Evolutionary conservation across 2,113 vertebrate species (phyloP), one percentile per base, ranked within the genome.

Genomic region (Cyanoramphus novaezelandiae): DNA sequence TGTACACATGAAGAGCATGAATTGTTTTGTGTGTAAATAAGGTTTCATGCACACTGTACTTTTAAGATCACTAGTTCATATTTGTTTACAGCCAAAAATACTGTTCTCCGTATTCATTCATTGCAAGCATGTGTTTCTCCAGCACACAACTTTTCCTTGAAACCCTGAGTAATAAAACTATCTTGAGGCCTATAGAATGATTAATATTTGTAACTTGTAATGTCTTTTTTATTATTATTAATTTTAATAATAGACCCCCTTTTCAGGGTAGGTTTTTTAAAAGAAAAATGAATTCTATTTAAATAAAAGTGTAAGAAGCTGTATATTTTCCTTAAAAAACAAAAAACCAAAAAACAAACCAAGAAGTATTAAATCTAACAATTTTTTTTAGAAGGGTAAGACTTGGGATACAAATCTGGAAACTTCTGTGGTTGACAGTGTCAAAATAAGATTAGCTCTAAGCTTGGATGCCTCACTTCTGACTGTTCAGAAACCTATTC

Each of bases 251-350:
- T 93, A 92, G 70, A 71, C 41, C 43, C 53, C 65, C 81, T 72
- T 87, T 47, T 47, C 62, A 64, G 86, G 83, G 85, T 95, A 78
- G 16, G 7, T 68, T 96, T 98, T 97, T 97, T 97, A 57, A 84
- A 86, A 92, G 67, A 96, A 97, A 90, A 77, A 39, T 44, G 7
- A 82, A 87, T 87, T 98, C 44, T 97, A 98, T 98, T 98, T 98
- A 97, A 98, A 77, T 75, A 49, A 88, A 95, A 97, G 75, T 93
- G 78, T 95, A 93, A 96, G 91, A 95, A 97, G 87, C 69, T 93
- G 94, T 97, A 96, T 98, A 97, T 98, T 98, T 98, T 97, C 81
- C 91, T 96, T 92, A 74, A 93, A 96, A 79, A 84, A 63, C 28
- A 44, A 44, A 76, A 28, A 77, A n/a, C 1, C 0, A 4, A 25